phyloP scores from a whole-genome alignment of 2,797 vertebrate species.

The Poeciliopsis gracilis region DNA sequence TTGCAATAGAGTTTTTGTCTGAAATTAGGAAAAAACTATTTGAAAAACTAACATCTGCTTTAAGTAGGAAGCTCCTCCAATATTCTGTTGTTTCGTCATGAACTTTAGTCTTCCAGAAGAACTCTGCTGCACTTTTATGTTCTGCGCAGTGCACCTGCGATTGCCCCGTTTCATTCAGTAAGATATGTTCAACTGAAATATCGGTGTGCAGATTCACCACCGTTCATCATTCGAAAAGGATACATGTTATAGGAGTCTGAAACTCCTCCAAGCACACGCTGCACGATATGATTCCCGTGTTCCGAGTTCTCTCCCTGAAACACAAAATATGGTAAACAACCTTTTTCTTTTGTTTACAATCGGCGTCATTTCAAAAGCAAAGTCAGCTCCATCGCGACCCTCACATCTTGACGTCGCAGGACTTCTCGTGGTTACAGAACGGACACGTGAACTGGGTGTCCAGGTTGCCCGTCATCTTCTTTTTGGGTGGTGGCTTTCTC shows the following conservation, averaged over 20 bases:
- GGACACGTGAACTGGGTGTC: conserved; percentile 95
- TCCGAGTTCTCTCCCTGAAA: conserved; percentile 89
- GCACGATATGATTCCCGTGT: conserved; percentile 96
- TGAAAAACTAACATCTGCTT: background rate
- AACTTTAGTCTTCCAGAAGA: background rate
- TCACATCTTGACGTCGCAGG: conserved; percentile 95
- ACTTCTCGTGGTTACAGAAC: conserved; percentile 96
- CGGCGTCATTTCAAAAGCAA: background rate
- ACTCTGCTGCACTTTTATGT: background rate
- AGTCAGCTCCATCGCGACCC: conserved; percentile 9
- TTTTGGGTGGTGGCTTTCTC: conserved; percentile 92
- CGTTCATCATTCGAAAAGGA: conserved; percentile 76
- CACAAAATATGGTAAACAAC: background rate
- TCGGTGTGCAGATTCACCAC: background rate
- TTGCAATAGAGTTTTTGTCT: background rate
- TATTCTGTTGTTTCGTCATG: background rate
- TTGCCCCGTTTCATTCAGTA: background rate
- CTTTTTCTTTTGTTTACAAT: background rate
- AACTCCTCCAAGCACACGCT: conserved; percentile 94
- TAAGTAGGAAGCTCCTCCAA: background rate
- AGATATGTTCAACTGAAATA: background rate
- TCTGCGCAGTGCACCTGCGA: background rate
- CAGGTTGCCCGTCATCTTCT: conserved; percentile 91
- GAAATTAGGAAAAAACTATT: background rate
- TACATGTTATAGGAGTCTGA: conserved; percentile 97